A percentile compares a stretch with the other conserved stretches of the same genome.
Conservation (phyloP, 1,140 invertebrate genomes). For the Piezodorus guildinii region DNA sequence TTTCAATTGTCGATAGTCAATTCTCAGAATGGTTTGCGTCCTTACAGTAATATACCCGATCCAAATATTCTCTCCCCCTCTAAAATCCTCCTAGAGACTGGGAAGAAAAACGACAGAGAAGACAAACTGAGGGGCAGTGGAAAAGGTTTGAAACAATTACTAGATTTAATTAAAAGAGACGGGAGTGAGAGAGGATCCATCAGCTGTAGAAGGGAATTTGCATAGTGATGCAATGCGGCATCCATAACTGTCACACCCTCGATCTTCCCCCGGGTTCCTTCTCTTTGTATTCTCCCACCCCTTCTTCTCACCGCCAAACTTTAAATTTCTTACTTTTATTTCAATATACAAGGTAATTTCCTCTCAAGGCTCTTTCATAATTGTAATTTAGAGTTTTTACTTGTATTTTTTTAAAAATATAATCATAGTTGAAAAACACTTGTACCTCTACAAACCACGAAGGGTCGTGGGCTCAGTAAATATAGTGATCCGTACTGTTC, state of each 20-base stretch:
- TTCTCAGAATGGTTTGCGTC: too few species aligned
- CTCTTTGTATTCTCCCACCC: neutral
- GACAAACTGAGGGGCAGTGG: neutral
- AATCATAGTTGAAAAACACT: too few species aligned
- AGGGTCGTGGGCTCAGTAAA: too few species aligned
- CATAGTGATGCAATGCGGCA: slow-evolving; percentile 19
- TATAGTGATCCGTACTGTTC: too few species aligned
- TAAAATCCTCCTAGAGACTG: neutral
- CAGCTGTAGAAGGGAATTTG: neutral
- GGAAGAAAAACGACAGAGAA: neutral
- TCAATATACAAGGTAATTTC: too few species aligned
- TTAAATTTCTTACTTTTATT: neutral
- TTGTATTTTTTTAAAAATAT: too few species aligned
- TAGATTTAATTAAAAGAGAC: slow-evolving; percentile 12
- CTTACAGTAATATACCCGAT: too few species aligned
- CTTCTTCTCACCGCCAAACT: neutral
- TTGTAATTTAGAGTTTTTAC: too few species aligned
- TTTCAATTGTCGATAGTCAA: too few species aligned
- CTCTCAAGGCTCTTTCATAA: too few species aligned
- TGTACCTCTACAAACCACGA: too few species aligned
- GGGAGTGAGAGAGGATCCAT: neutral
- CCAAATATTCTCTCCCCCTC: too few species aligned
- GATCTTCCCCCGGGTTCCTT: neutral
- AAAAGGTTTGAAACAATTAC: slow-evolving; percentile 10
- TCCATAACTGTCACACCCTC: slow-evolving; percentile 15